phyloP scores from a whole-genome alignment of 2,888 invertebrate genomes.

The Drosophila paramelanica region DNA sequence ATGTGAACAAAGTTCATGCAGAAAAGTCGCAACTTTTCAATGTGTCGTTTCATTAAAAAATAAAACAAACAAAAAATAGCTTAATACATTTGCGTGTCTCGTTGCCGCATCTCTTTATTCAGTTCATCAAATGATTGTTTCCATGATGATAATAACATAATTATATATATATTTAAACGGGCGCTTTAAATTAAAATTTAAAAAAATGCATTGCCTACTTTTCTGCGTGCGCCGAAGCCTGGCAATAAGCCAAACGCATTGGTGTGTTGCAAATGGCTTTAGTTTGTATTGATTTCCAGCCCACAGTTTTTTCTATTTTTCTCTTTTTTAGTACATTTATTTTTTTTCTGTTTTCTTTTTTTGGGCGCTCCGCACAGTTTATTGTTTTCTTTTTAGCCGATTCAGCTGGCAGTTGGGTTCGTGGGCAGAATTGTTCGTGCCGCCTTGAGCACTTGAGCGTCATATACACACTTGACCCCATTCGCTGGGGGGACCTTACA shows the following conservation, averaged over 20 bases:
- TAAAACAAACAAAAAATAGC: neutral
- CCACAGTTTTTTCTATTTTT: conserved; percentile 10
- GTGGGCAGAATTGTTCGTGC: conserved; percentile 35
- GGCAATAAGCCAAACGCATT: conserved; percentile 43
- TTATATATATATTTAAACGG: conserved; percentile 27
- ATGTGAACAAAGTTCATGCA: conserved; percentile 13
- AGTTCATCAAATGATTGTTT: conserved; percentile 6
- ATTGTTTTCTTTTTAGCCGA: conserved; percentile 71
- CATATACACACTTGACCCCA: conserved; percentile 77
- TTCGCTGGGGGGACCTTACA: conserved; percentile 60
- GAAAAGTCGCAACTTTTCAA: conserved; percentile 10
- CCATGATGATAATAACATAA: conserved; percentile 15
- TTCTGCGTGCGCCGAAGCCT: conserved; percentile 23
- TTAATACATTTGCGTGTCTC: conserved; percentile 21
- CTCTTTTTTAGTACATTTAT: conserved; percentile 4
- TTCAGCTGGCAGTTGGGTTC: conserved; percentile 28
- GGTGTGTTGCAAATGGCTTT: conserved; percentile 54
- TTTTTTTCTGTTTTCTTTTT: conserved; percentile 34
- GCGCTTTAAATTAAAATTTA: neutral
- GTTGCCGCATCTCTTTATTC: conserved; percentile 25
- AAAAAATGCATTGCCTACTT: conserved; percentile 59
- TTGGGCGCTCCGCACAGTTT: conserved; percentile 60
- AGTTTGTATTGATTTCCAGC: conserved; percentile 63
- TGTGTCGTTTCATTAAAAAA: conserved; percentile 22
- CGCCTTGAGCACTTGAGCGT: conserved; percentile 65